A percentile compares a stretch with the other conserved stretches of the same genome.
These are phyloP conservation scores for Murina feae DNA, from an alignment of 2,113 vertebrate genomes.

Conservation along the genomic window DNA sequence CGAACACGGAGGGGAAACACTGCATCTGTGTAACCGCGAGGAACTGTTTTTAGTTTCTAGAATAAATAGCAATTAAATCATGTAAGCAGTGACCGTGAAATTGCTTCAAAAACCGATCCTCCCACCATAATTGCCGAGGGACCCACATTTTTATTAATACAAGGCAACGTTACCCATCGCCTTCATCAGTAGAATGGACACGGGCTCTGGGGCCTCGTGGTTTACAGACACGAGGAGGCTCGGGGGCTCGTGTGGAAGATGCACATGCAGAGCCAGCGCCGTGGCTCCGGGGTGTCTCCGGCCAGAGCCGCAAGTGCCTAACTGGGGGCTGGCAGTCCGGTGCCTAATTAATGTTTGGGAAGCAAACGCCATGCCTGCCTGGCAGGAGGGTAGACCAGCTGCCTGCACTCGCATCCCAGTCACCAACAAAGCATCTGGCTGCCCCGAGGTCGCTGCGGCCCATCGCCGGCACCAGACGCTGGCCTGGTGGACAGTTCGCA, in stretches of 20 bases:
- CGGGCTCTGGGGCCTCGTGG: neutral
- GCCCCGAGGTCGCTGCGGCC: accelerated
- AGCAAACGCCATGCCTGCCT: accelerated
- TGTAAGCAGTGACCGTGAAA: slow-evolving; percentile 40
- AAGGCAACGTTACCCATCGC: slow-evolving; percentile 16
- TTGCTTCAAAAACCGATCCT: slow-evolving; percentile 50
- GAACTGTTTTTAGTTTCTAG: neutral
- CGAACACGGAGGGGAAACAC: neutral
- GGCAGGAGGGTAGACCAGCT: accelerated
- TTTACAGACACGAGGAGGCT: neutral
- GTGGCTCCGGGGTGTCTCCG: neutral
- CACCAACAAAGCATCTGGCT: neutral
- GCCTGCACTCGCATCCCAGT: neutral
- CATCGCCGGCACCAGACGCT: neutral
- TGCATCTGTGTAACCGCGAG: neutral
- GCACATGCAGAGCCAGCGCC: neutral
- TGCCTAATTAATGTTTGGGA: neutral
- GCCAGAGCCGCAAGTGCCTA: neutral
- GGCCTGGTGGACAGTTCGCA: accelerated
- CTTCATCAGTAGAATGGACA: slow-evolving; percentile 36
- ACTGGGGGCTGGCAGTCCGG: neutral
- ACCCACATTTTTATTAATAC: slow-evolving; percentile 38
- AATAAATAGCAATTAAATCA: slow-evolving; percentile 69
- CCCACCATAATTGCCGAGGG: slow-evolving; percentile 13
- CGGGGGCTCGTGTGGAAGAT: accelerated